These are phyloP conservation scores for Upupa epops DNA, from an alignment of 2,113 vertebrate species.

Conservation along the genomic window DNA sequence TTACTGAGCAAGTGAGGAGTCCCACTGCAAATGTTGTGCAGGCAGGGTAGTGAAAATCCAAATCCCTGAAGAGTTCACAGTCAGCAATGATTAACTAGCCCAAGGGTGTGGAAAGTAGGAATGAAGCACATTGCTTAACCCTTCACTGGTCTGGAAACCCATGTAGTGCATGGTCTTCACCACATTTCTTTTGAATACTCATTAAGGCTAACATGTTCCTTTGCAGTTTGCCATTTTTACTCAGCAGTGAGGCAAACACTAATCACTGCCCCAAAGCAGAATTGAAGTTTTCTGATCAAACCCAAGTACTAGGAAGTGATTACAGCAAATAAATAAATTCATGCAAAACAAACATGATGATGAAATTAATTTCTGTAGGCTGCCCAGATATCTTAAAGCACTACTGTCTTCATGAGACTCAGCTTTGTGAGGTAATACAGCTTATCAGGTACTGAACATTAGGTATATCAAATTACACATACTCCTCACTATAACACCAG, in stretches of 20 bases:
- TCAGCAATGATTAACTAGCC: not conserved
- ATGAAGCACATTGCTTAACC: not conserved
- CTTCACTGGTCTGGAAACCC: not conserved
- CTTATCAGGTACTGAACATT: not conserved
- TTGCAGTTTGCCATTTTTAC: not conserved
- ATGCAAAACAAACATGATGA: not conserved
- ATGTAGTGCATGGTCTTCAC: rapidly evolving
- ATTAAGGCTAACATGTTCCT: not conserved
- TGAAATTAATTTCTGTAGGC: not conserved
- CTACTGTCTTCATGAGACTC: not conserved
- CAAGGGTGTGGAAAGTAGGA: not conserved
- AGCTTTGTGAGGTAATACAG: not conserved
- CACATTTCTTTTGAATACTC: not conserved
- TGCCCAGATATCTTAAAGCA: not conserved
- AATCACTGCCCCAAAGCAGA: not conserved
- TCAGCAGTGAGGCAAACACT: not conserved
- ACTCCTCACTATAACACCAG: not conserved
- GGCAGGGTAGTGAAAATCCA: not conserved
- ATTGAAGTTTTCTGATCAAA: not conserved
- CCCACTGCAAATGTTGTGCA: not conserved
- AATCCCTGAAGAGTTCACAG: not conserved
- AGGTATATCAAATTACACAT: not conserved
- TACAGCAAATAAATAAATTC: not conserved
- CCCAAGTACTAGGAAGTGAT: not conserved
- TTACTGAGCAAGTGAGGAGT: not conserved